phyloP scores from a whole-genome alignment of 2,888 invertebrate genomes.

The Diloba caeruleocephala region DNA sequence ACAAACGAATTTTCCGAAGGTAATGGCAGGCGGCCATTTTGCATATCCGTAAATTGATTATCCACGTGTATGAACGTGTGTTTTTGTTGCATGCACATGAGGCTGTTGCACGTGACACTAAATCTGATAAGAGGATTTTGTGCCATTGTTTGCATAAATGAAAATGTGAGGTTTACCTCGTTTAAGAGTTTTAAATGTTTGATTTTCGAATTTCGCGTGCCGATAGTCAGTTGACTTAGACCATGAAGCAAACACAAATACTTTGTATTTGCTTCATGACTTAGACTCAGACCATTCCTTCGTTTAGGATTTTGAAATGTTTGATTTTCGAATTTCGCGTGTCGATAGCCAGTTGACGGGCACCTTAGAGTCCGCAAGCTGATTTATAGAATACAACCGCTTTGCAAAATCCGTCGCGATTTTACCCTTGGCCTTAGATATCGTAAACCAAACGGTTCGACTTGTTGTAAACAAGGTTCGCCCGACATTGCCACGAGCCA shows the following conservation, averaged over 20 bases:
- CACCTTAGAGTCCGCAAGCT: too few relatives aligned
- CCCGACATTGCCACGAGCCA: conserved; percentile 30
- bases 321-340: neutral
- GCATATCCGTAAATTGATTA: conserved; percentile 46
- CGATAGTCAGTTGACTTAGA: too few relatives aligned
- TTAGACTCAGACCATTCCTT: too few relatives aligned
- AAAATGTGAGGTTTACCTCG: too few relatives aligned
- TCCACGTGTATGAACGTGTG: conserved; percentile 40
- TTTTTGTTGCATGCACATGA: conserved; percentile 35
- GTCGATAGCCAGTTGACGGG: too few relatives aligned
- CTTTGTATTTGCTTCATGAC: too few relatives aligned
- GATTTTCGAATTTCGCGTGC: too few relatives aligned
- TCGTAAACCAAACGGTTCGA: conserved; percentile 41
- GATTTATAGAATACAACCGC: neutral
- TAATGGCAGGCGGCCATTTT: conserved; percentile 39
- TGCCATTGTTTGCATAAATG: conserved; percentile 24
- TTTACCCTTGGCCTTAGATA: conserved; percentile 45
- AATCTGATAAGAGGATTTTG: conserved; percentile 41
- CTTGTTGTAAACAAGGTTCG: conserved; percentile 52
- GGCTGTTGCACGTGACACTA: conserved; percentile 30
- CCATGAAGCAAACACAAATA: too few relatives aligned
- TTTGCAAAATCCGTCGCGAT: conserved; percentile 12
- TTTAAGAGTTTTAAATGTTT: neutral
- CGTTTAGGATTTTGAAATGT: too few relatives aligned
- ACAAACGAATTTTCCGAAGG: conserved; percentile 37